Evolutionary conservation across 2,888 invertebrate species (phyloP).

Genomic region (Adelognathus sp.): DNA sequence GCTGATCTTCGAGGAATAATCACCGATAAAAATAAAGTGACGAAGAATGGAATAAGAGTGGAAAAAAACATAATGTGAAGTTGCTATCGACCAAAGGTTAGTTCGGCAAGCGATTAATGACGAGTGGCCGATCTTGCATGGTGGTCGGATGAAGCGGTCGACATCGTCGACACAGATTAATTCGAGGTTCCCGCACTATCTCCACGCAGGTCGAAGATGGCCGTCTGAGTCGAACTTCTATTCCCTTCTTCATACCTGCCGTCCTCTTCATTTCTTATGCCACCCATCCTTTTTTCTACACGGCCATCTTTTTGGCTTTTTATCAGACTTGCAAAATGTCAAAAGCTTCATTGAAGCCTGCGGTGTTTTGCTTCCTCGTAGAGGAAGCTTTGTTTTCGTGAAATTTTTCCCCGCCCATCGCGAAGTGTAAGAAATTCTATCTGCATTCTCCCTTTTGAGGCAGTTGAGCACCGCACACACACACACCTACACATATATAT

Average conservation of each 20-base stretch:
- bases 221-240: conserved; percentile 15
- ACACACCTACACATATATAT: too few relatives aligned
- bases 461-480: too few relatives aligned
- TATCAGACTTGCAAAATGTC: neutral
- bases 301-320: neutral
- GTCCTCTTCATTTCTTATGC: neutral
- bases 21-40: conserved; percentile 19
- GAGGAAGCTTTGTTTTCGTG: too few relatives aligned
- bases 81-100: neutral
- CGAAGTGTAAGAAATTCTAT: too few relatives aligned
- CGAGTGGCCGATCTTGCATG: conserved; percentile 47
- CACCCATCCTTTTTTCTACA: neutral
- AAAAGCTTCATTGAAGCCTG: neutral
- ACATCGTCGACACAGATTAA: conserved; percentile 54
- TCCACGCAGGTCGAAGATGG: conserved; percentile 39
- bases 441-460: too few relatives aligned
- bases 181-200: conserved; percentile 21
- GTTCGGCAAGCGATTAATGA: conserved; percentile 36
- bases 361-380: neutral
- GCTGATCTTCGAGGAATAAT: neutral
- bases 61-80: neutral
- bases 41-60: neutral
- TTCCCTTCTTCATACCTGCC: neutral
- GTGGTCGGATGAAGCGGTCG: conserved; percentile 51
- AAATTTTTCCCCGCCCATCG: too few relatives aligned